Percentiles rank a stretch among this genome's conserved stretches.
Evolutionary conservation across 35 echinoderm and acorn worm species (phyloP).

Genomic region (Ptychodera flava): DNA sequence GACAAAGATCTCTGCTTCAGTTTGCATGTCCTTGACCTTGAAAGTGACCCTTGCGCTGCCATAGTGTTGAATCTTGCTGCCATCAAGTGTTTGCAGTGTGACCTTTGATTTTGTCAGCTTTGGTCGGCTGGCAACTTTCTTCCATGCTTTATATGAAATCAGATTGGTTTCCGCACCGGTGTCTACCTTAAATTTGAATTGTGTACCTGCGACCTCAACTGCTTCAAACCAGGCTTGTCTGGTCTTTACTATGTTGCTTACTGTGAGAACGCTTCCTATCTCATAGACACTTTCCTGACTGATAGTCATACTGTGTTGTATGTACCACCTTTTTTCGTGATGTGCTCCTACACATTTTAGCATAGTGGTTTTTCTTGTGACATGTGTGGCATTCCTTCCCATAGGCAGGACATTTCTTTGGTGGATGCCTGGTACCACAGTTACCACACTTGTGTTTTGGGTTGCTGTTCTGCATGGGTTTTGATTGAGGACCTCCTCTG

Average conservation of each 20-base stretch:
- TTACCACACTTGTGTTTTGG: slow-evolving; percentile 28
- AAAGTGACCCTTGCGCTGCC: background rate
- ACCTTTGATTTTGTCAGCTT: background rate
- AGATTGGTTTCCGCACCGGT: background rate
- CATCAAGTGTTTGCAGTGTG: background rate
- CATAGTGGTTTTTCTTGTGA: slow-evolving; percentile 38
- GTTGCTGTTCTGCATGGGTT: background rate
- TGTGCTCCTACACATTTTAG: slow-evolving; percentile 33
- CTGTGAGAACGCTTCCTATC: background rate
- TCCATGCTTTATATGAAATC: background rate
- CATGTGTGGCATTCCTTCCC: slow-evolving; percentile 40
- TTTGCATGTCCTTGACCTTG: background rate
- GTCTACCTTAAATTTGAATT: background rate
- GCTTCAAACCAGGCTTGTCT: background rate
- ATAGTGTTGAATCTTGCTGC: background rate
- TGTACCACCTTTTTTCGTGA: background rate
- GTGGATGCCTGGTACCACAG: slow-evolving; percentile 31
- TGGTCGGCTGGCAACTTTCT: background rate
- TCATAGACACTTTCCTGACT: background rate
- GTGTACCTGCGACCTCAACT: background rate
- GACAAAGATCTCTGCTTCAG: background rate
- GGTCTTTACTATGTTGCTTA: background rate
- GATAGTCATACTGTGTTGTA: background rate
- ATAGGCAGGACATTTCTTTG: slow-evolving; percentile 46
- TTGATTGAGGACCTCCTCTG: background rate